Evolutionary conservation across 53 echinoderm and acorn worm genomes (phyloP).

Genomic region (Actinopyga echinites): DNA sequence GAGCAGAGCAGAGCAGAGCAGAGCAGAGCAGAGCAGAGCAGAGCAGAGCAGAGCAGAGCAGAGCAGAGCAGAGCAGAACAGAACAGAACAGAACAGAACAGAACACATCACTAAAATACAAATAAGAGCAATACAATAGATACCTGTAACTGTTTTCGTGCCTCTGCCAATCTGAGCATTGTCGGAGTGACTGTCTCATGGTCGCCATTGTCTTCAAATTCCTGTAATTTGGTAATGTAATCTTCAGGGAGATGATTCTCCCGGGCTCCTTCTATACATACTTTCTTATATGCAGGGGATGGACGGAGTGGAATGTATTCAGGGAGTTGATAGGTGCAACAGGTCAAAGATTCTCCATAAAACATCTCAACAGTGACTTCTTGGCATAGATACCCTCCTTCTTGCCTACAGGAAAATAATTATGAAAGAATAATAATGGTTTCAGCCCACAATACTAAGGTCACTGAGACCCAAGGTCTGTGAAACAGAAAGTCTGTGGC

Average conservation of each 20-base stretch:
- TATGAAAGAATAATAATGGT: not conserved
- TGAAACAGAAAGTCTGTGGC: too few species aligned
- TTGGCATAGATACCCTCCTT: not conserved
- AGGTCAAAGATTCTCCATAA: not conserved
- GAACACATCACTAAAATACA: too few species aligned
- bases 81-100: too few species aligned
- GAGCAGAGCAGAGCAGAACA: too few species aligned
- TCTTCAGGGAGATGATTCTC: constrained; percentile 8
- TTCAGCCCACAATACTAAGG: not conserved
- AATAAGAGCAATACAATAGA: not conserved
- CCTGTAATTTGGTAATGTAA: constrained; percentile 16
- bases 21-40: too few species aligned
- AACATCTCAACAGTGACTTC: not conserved
- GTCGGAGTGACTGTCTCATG: not conserved
- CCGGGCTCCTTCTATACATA: constrained; percentile 13
- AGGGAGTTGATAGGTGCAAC: not conserved
- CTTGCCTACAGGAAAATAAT: not conserved
- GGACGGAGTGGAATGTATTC: not conserved
- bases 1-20: too few species aligned
- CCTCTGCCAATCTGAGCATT: constrained; percentile 5
- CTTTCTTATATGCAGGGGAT: not conserved
- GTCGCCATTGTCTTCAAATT: constrained; percentile 17
- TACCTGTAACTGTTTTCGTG: not conserved
- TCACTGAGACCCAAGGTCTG: too few species aligned
- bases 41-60: too few species aligned